Conservation (phyloP, 2,888 invertebrate genomes). For the Andricus quercusramuli region DNA sequence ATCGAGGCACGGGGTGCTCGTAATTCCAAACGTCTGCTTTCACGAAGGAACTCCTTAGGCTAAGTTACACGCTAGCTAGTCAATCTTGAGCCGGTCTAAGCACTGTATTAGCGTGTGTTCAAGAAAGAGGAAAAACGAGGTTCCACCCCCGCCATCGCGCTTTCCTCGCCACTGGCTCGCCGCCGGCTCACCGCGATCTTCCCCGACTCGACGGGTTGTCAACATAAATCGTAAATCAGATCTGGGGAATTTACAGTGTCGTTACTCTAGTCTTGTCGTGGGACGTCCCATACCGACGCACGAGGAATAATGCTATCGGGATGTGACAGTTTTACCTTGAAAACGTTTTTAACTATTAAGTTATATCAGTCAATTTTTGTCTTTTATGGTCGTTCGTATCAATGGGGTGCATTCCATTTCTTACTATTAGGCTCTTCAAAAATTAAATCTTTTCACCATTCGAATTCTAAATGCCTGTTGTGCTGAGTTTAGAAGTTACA, state of each 20-base stretch:
- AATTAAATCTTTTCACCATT: neutral
- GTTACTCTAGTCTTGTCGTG: neutral
- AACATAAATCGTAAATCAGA: slow-evolving; percentile 38
- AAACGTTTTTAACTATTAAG: neutral
- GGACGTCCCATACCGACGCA: slow-evolving; percentile 11
- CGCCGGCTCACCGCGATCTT: neutral
- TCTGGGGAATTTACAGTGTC: slow-evolving; percentile 32
- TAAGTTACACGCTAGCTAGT: slow-evolving; percentile 17
- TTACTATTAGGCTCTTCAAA: neutral
- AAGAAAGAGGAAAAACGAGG: slow-evolving; percentile 24
- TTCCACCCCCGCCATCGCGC: neutral
- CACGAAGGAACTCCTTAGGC: slow-evolving; percentile 20
- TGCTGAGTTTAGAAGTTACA: no score
- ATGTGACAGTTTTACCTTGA: neutral
- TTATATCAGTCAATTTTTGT: slow-evolving; percentile 2
- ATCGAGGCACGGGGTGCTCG: slow-evolving; percentile 25
- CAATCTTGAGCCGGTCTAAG: slow-evolving; percentile 13
- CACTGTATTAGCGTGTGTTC: slow-evolving; percentile 25
- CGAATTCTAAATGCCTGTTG: neutral
- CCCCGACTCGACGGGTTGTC: slow-evolving; percentile 19
- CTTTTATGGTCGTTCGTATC: neutral
- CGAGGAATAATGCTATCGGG: neutral
- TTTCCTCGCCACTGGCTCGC: neutral
- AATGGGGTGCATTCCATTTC: neutral
- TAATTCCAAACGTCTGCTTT: slow-evolving; percentile 14